Percentiles rank a stretch among this genome's conserved stretches.
Conservation (phyloP, 1,140 invertebrate species). For the Tyrophagus putrescentiae region DNA sequence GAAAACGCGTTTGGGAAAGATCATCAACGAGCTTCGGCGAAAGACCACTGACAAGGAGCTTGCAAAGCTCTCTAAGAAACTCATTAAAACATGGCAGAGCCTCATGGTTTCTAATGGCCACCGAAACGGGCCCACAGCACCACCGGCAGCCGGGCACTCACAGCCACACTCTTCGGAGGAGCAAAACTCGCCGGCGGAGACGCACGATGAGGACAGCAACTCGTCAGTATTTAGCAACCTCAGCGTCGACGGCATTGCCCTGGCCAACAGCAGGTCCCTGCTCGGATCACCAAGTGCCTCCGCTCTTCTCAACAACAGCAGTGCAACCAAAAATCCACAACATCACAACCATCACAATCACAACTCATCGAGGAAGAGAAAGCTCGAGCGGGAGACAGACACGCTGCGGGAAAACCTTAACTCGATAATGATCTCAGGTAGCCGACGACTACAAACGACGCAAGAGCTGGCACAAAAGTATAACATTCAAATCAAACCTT, state of each 20-base stretch:
- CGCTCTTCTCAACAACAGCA: not conserved
- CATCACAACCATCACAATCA: not conserved
- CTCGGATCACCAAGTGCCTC: not conserved
- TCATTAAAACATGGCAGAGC: constrained; percentile 77
- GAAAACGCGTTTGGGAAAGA: constrained; percentile 75
- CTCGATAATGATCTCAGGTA: not conserved
- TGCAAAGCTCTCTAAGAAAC: constrained; percentile 69
- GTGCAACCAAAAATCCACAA: not conserved
- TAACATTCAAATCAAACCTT: not conserved
- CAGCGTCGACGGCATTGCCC: not conserved
- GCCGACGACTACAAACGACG: not conserved
- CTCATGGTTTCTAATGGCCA: too few species aligned
- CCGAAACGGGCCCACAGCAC: too few species aligned
- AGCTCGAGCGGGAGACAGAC: constrained; percentile 1
- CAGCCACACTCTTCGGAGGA: too few species aligned
- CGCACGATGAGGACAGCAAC: constrained; percentile 1
- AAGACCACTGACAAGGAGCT: constrained; percentile 59
- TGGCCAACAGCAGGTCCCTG: not conserved
- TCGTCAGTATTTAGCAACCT: not conserved
- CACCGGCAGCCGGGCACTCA: too few species aligned
- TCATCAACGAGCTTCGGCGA: constrained; percentile 73
- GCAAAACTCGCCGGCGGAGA: not conserved
- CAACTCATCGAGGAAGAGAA: not conserved
- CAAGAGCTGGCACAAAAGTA: constrained; percentile 13
- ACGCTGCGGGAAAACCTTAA: constrained; percentile 6